These are phyloP conservation scores for Macaria liturata DNA, from an alignment of 2,888 invertebrate species.

Conservation along the genomic window DNA sequence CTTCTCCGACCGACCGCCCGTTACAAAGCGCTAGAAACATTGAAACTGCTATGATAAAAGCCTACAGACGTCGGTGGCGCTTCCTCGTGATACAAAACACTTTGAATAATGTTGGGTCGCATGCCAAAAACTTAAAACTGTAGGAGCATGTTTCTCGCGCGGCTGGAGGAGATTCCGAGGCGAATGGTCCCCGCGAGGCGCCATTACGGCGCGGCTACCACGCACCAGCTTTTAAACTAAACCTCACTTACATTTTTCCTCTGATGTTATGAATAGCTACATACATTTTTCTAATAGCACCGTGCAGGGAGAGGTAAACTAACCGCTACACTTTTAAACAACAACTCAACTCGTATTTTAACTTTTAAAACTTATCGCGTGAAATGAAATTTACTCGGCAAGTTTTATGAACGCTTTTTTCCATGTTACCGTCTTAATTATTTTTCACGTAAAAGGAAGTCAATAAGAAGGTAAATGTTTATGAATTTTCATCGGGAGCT, in stretches of 20 bases:
- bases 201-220: conserved; percentile 51
- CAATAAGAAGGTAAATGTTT: neutral
- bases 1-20: conserved; percentile 23
- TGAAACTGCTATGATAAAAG: conserved; percentile 45
- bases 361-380: conserved; percentile 10
- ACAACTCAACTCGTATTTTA: conserved; percentile 12
- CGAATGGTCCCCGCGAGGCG: conserved; percentile 54
- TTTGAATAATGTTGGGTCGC: conserved; percentile 57
- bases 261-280: conserved; percentile 47
- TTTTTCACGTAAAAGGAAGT: neutral
- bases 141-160: conserved; percentile 54
- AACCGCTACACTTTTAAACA: conserved; percentile 15
- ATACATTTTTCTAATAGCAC: conserved; percentile 38
- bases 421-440: neutral
- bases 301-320: conserved; percentile 21
- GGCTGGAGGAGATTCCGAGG: conserved; percentile 39
- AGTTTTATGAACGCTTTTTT: conserved; percentile 5
- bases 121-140: conserved; percentile 66
- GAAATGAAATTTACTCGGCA: conserved; percentile 5
- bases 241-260: conserved; percentile 58
- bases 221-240: conserved; percentile 67
- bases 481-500: too few species aligned
- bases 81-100: conserved; percentile 53
- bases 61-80: conserved; percentile 44
- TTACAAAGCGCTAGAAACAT: conserved; percentile 38